Base-by-base conservation (phyloP, 2,888 invertebrate species). In the Diadegma fenestrale region DNA sequence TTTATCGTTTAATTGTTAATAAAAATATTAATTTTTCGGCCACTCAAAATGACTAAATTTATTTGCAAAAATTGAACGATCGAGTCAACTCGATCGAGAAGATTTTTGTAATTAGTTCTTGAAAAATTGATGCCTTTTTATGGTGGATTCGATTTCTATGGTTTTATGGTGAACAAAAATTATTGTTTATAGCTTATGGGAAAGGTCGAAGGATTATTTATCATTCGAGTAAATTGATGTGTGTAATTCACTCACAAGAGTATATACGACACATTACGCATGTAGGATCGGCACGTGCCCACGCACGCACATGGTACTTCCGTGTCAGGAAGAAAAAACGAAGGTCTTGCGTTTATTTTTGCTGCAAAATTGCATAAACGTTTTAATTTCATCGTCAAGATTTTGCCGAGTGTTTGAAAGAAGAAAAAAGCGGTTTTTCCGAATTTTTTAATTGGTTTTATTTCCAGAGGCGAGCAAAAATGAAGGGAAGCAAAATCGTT, bases 151-250 rank as follows among this genome's bases (percentile, higher is more conserved):
- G 17, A 30, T 33, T 75, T 43, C 58, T 26, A 10, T 54, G n/a
- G 75, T 80, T 83, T 86, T 90, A 89, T 91, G 90, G 90, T 91
- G 88, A 78, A 72, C 88, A 79, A 77, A 88, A 89, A 91, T 92
- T 90, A 91, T 92, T 92, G 92, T 92, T 93, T 84, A 84, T 83
- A 85, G 68, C 84, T 85, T 86, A 87, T 88, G 84, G 89, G 89
- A 91, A 90, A 90, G 91, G 89, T 86, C 86, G 88, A 81, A 88
- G 87, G n/a, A 58, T 22, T 48, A 87, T 90, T 81, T 87, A 88
- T 87, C 88, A 85, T 90, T 88, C 89, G 90, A 89, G 88, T 87
- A 85, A 87, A 88, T 80, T 80, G 84, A 85, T 0, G 37, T 87
- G 80, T 85, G 84, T 88, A 86, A 85, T 91, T 91, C 90, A 90